Conservation (phyloP, 1,140 invertebrate species). For the Gonioctena quinquepunctata region DNA sequence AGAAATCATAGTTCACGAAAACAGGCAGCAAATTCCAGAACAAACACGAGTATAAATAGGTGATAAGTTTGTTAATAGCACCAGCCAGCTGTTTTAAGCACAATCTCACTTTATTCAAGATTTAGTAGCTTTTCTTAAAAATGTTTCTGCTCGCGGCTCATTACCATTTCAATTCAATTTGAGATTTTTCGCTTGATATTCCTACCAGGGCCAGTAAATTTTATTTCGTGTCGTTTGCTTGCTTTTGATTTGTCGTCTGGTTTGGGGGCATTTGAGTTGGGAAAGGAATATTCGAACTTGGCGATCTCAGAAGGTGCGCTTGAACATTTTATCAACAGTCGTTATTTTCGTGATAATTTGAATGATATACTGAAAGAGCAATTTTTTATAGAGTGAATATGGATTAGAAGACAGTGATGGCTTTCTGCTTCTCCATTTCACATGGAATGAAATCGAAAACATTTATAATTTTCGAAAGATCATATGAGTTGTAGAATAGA, state of each 20-base stretch:
- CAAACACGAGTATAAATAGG: constrained; percentile 36
- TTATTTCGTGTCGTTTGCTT: background rate
- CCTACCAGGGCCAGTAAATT: background rate
- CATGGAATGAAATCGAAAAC: no score
- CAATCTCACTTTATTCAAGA: constrained; percentile 37
- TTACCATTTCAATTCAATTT: constrained; percentile 26
- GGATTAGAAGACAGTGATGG: no score
- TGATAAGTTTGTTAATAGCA: constrained; percentile 38
- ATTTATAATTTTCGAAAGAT: no score
- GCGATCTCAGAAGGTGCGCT: no score
- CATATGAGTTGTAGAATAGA: no score
- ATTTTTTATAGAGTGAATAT: no score
- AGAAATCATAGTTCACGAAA: constrained; percentile 5
- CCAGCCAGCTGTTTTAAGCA: constrained; percentile 38
- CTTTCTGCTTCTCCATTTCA: no score
- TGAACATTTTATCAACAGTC: no score
- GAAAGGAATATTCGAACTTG: no score
- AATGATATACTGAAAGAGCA: no score
- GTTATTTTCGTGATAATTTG: no score
- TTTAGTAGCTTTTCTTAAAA: constrained; percentile 33
- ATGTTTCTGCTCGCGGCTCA: constrained; percentile 27
- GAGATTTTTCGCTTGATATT: background rate
- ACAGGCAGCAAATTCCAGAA: constrained; percentile 28
- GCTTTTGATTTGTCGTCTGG: background rate
- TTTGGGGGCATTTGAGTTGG: background rate